Percentiles rank a stretch among this genome's conserved stretches.
These are phyloP conservation scores for Rhaphigaster nebulosa DNA, from an alignment of 2,888 invertebrate genomes.

Conservation along the genomic window DNA sequence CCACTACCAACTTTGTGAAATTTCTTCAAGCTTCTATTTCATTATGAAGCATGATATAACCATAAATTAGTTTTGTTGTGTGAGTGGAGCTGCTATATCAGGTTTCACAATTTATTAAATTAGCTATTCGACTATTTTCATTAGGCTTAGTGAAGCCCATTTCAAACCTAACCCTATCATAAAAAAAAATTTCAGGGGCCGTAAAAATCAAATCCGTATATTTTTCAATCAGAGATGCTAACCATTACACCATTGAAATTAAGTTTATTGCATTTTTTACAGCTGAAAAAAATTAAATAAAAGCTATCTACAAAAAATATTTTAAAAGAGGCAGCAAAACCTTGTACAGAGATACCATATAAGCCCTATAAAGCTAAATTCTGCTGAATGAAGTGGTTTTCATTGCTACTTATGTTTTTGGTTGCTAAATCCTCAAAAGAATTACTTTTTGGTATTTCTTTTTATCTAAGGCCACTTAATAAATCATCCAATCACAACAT, in stretches of 20 bases:
- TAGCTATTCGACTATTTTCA: neutral
- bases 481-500: neutral
- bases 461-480: constrained; percentile 24
- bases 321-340: neutral
- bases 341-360: neutral
- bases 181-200: neutral
- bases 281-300: neutral
- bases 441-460: neutral
- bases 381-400: neutral
- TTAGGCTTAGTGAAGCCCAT: neutral
- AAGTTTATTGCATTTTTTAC: neutral
- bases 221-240: neutral
- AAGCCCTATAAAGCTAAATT: neutral
- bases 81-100: neutral
- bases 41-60: neutral
- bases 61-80: neutral
- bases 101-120: neutral
- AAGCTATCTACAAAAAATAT: neutral
- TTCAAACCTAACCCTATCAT: neutral
- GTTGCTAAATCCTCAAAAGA: neutral
- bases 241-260: neutral
- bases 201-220: neutral
- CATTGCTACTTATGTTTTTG: neutral
- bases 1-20: neutral
- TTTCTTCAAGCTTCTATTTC: neutral